Base-by-base conservation (phyloP, 1,140 invertebrate genomes). In the Heliothis subflexa region DNA sequence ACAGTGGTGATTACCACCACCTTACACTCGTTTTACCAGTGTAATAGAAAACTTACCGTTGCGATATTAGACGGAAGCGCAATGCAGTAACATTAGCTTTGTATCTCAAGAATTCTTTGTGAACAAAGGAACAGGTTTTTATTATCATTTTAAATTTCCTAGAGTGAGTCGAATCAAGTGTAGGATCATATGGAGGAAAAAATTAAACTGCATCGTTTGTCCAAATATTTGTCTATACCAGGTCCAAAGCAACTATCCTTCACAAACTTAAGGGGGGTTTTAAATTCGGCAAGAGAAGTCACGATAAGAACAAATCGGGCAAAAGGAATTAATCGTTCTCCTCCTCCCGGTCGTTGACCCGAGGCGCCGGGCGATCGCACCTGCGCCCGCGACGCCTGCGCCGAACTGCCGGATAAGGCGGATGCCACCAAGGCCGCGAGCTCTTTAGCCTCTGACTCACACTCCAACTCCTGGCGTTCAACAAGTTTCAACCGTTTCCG, bases 391-490 rank as follows among this genome's bases (percentile, higher is more conserved):
- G 78, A 66, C 74, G 83, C 79, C 62, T 64, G 68, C 55, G 12
- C 74, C 74, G 80, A 70, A 79, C 81, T 74, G 74, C 80, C 74
- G 83, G 78, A 84, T 81, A 79, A 79, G 76, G 77, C 82, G 83
- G 82, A 87, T 80, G 78, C 80, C 71, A 57, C 62, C 82, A 85
- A 87, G 83, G 84, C 78, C 82, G 78, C 79, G 40, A 81, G 80
- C 80, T 81, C 83, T 83, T 86, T 75, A 83, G 59, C 72, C 78
- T 79, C 80, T 77, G 81, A 79, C 71, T 82, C 83, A 84, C 66
- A 54, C 62, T 70, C 70, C 47, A 75, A 75, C 57, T 64, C 14
- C 45, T 75, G 57, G 33, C 59, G 47, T 64, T 54, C 52, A 47
- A 73, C 73, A 14, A 64, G 59, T 75, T 64, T 74, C 33, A 47